These are phyloP conservation scores for Folsomia manolachei DNA, from an alignment of 2,888 invertebrate genomes.

Conservation along the genomic window DNA sequence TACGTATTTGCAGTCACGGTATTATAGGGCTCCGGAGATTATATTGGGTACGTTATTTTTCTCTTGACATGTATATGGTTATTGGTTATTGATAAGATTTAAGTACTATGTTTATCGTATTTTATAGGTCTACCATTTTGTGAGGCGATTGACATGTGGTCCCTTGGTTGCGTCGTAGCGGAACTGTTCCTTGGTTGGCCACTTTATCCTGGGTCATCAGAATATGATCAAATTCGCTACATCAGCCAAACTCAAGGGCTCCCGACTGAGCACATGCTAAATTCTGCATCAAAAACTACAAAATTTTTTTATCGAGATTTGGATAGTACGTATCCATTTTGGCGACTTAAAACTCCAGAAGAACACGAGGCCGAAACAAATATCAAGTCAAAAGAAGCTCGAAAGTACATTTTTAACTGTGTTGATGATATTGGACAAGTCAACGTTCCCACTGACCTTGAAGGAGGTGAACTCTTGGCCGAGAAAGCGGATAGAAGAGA, in stretches of 20 bases:
- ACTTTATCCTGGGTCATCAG: slow-evolving; percentile 96
- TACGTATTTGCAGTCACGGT: slow-evolving; percentile 97
- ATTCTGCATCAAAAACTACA: slow-evolving; percentile 94
- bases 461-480: slow-evolving; percentile 91
- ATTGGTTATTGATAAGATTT: too few relatives aligned
- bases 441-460: slow-evolving; percentile 94
- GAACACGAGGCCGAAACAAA: slow-evolving; percentile 97
- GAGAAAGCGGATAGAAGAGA: slow-evolving; percentile 96
- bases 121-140: slow-evolving; percentile 84
- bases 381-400: slow-evolving; percentile 97
- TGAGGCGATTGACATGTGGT: slow-evolving; percentile 99
- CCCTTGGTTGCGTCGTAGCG: slow-evolving; percentile 97
- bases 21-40: slow-evolving; percentile 96
- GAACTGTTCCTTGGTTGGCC: slow-evolving; percentile 99
- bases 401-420: slow-evolving; percentile 99
- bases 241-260: slow-evolving; percentile 96
- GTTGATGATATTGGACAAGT: slow-evolving; percentile 97
- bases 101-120: too few relatives aligned
- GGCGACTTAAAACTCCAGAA: slow-evolving; percentile 80
- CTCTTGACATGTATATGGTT: neutral
- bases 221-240: slow-evolving; percentile 97
- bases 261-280: slow-evolving; percentile 96
- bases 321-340: slow-evolving; percentile 70
- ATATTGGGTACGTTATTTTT: slow-evolving; percentile 65
- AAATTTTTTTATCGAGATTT: slow-evolving; percentile 97